Conservation (phyloP, 35 echinoderm and acorn worm species). For the Heliocidaris erythrogramma region DNA sequence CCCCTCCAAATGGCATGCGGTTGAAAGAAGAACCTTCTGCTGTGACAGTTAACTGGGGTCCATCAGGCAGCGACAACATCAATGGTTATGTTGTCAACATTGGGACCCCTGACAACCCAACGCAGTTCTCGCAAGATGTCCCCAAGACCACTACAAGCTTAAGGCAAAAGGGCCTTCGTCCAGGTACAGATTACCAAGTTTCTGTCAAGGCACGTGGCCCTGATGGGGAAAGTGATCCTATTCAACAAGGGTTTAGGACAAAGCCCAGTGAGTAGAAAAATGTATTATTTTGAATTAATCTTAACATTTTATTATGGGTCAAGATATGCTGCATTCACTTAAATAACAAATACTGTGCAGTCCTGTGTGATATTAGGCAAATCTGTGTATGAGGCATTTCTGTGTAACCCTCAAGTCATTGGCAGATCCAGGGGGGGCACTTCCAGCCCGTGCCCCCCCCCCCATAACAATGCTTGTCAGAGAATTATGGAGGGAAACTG, state of each 20-base stretch:
- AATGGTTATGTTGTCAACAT: neutral
- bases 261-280: neutral
- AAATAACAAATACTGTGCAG: too few relatives aligned
- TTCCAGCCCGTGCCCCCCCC: too few relatives aligned
- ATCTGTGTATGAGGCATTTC: too few relatives aligned
- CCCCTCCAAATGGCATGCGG: neutral
- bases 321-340: too few relatives aligned
- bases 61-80: neutral
- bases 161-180: neutral
- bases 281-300: too few relatives aligned
- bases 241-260: neutral
- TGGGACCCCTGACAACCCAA: neutral
- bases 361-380: too few relatives aligned
- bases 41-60: neutral
- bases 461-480: too few relatives aligned
- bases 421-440: too few relatives aligned
- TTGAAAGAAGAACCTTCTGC: neutral
- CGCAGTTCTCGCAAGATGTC: neutral
- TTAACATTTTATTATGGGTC: too few relatives aligned
- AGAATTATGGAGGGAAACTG: too few relatives aligned
- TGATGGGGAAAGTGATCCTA: conserved; percentile 3
- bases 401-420: too few relatives aligned
- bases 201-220: neutral
- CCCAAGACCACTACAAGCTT: neutral
- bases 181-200: neutral